Evolutionary conservation across 2,888 invertebrate species (phyloP).

Genomic region (Synergus japonicus): DNA sequence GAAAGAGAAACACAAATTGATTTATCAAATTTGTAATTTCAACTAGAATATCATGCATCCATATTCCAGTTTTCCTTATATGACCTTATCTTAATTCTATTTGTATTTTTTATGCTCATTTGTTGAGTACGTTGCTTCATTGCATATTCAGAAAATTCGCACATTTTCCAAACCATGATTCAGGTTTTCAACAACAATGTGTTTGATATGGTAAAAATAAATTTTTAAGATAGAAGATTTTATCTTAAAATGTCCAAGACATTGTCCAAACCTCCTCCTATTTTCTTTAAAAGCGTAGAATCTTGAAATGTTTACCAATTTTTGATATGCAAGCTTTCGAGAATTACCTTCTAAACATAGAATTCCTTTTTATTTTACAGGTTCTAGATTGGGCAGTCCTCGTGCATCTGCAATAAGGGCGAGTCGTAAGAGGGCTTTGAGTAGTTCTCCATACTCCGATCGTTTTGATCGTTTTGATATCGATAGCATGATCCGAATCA

Average conservation of each 20-base stretch:
- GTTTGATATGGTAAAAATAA: no score
- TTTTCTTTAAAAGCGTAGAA: no score
- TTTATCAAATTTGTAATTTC: conserved; percentile 6
- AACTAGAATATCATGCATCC: neutral
- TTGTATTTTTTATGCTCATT: no score
- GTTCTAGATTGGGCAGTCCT: conserved; percentile 84
- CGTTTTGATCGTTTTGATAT: conserved; percentile 94
- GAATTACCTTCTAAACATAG: neutral
- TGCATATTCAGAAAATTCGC: no score
- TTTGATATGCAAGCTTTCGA: neutral
- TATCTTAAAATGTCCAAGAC: no score
- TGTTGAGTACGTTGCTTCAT: no score
- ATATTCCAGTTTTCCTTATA: neutral
- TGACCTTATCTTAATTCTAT: no score
- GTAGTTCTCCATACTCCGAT: conserved; percentile 96
- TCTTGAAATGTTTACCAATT: no score
- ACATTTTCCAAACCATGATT: no score
- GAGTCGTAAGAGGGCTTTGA: conserved; percentile 93
- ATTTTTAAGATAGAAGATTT: no score
- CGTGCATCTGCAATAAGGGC: conserved; percentile 80
- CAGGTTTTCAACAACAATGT: no score
- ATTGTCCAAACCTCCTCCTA: no score
- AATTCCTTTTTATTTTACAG: conserved; percentile 54
- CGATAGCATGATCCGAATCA: conserved; percentile 96
- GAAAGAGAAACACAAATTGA: neutral